Conservation (phyloP, 2,113 vertebrate genomes). For the Pogona vitticeps region DNA sequence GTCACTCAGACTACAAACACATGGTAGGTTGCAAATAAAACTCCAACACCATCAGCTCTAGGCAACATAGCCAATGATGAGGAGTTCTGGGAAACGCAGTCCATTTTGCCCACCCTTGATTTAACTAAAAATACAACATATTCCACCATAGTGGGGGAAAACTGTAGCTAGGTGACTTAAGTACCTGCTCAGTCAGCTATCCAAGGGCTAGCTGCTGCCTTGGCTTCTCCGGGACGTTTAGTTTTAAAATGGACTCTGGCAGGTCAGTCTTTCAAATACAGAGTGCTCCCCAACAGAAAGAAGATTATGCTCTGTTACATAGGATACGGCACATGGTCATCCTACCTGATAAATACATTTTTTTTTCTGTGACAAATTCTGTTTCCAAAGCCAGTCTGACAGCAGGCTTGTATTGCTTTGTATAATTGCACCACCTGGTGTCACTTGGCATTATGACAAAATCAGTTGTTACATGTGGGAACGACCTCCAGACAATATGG, state of each 20-base stretch:
- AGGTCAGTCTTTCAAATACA: neutral
- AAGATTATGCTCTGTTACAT: neutral
- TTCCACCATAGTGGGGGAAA: no score
- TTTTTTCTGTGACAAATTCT: neutral
- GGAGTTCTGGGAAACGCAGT: no score
- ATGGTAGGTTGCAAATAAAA: no score
- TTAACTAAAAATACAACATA: no score
- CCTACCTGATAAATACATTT: neutral
- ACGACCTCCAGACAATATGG: neutral
- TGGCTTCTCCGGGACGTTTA: neutral
- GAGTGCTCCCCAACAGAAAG: neutral
- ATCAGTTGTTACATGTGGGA: neutral
- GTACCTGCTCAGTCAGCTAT: no score
- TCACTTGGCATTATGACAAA: neutral
- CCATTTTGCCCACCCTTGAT: no score
- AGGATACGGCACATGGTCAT: neutral
- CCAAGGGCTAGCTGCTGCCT: no score
- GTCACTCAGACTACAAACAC: no score
- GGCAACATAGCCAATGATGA: no score
- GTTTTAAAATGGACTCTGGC: neutral
- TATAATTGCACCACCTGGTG: conserved; percentile 9
- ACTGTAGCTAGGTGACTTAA: no score
- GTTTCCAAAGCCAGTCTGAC: neutral
- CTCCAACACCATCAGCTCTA: no score
- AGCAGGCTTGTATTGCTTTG: no score